Evolutionary conservation across 2,888 invertebrate genomes (phyloP), one percentile per base, ranked within the genome.

Genomic region (Subacronicta megacephala): DNA sequence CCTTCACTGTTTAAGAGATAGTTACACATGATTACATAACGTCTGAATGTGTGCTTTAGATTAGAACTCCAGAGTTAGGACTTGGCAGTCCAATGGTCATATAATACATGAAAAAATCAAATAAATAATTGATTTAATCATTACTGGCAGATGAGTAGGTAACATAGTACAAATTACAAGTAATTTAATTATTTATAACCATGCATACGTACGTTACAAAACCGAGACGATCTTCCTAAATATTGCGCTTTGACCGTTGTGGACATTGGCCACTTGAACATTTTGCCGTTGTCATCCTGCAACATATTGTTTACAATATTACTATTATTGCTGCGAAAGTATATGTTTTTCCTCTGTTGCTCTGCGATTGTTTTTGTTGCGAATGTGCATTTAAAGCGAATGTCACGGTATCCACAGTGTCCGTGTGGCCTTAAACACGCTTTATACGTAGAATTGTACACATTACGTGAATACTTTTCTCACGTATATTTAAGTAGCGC

Each of bases 341-440:
- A n/a, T 57, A 43, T 70, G 70, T 79, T 78, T 75, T 71, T 80
- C 49, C 74, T 80, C 65, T 69, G 73, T 74, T 81, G 88, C 89
- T 81, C 62, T 77, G 90, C 90, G 86, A 89, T 81, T 88, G 82
- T 77, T 59, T 66, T 69, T 72, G 63, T 77, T 75, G 72, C 77
- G 72, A 80, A 77, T 72, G 59, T 71, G 62, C 60, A 61, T 58
- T 57, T 73, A 71, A 68, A 72, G 84, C 83, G 80, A 80, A 66
- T 65, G 57, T 58, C 54, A 45, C 62, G 45, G 33, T 45, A 35
- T 18, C 40, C 20, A 54, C 20, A 47, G 35, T 42, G 45, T 61
- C 37, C 38, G 12, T 41, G 36, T 10, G 43, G 29, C 17, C 42
- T 26, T 36, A 33, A 6, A 46, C 42, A 42, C 42, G 26, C 2